Evolutionary conservation across 2,888 invertebrate species (phyloP).

Genomic region (Pherbina coryleti): DNA sequence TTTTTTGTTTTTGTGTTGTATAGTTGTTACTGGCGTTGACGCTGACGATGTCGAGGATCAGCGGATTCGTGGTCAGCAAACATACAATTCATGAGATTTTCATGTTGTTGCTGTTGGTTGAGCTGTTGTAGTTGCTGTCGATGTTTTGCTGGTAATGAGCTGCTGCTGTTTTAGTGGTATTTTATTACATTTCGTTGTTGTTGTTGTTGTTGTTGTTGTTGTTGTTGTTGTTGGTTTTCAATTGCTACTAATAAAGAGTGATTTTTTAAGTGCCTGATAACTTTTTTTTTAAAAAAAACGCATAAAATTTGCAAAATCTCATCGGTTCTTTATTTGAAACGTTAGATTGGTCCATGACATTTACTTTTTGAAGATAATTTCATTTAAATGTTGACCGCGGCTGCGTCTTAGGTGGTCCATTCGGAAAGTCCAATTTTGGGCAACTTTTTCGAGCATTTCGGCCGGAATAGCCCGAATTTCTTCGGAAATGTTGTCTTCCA

Average conservation of each 20-base stretch:
- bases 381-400: too few relatives aligned
- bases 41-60: conserved; percentile 18
- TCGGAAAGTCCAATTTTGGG: too few relatives aligned
- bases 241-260: conserved; percentile 12
- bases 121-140: conserved; percentile 31
- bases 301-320: too few relatives aligned
- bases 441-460: too few relatives aligned
- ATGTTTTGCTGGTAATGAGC: conserved; percentile 19
- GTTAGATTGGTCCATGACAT: too few relatives aligned
- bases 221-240: conserved; percentile 38
- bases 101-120: conserved; percentile 34
- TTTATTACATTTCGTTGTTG: conserved; percentile 26
- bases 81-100: background rate
- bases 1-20: background rate
- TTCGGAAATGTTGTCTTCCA: too few relatives aligned
- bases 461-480: too few relatives aligned
- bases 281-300: too few relatives aligned
- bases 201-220: conserved; percentile 32
- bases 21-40: background rate
- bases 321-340: too few relatives aligned
- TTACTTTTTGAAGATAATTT: too few relatives aligned
- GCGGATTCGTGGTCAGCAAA: conserved; percentile 20
- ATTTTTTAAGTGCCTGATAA: too few relatives aligned
- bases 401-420: too few relatives aligned
- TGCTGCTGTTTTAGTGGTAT: conserved; percentile 18